Evolutionary conservation across 1,140 invertebrate genomes (phyloP), one percentile per base, ranked within the genome.

Genomic region (Drosophila triauraria): DNA sequence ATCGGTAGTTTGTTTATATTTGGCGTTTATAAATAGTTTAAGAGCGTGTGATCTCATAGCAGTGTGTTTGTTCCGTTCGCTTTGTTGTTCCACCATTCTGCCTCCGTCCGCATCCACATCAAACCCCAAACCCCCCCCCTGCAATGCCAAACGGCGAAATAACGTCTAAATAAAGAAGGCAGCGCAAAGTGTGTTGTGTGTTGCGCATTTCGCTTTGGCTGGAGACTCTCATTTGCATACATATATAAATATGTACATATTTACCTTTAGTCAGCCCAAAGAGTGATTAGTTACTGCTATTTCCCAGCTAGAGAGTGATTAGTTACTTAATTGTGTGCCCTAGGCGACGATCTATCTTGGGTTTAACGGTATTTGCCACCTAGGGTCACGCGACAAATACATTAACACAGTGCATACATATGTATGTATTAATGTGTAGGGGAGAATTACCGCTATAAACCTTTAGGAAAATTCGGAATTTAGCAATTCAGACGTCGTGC

Each of bases 21-120:
- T 67, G n/a, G 27, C 30, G 38, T 61, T 67, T 84, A 83, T 74
- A 75, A 78, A 83, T 87, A 88, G 80, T 58, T 71, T 15, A 72
- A 59, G 44, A 59, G n/a, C 75, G 80, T 68, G 79, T 87, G 84
- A 87, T 88, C 84, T 87, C 84, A 88, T 83, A 53, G 43, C 67
- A 20, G 62, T 79, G 56, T 79, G 65, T 75, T 59, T 68, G 67
- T 70, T 82, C 42, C 23, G 30, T 64, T 71, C 56, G 54, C 54
- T 43, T 59, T 59, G 67, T 47, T 59, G 44, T 35, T 72, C 27
- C 27, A 27, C 25, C 25, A 10, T 32, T 32, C 32, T 10, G 32
- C 60, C 68, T 67, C 63, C 42, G 42, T 43, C 50, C 38, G 32
- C 32, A 35, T 35, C 46, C 27, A 20, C 32, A 27, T 10, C 20